Conservation (phyloP, 2,888 invertebrate genomes). For the Metalampra italica region DNA sequence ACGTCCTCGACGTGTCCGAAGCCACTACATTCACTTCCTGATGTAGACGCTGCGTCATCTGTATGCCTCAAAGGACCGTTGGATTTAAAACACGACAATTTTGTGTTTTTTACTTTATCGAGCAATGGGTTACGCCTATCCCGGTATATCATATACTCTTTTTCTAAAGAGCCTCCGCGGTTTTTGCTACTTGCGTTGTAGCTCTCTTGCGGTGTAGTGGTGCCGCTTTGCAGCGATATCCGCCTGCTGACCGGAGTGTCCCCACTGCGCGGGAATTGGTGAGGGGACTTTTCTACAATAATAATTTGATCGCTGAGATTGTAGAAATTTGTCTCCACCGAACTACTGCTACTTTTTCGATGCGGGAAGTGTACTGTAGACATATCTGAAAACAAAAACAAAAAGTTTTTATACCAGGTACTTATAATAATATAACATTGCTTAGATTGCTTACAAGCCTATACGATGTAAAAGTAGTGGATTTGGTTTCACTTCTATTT, state of each 20-base stretch:
- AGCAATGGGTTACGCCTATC: constrained; percentile 84
- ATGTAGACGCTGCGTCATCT: constrained; percentile 71
- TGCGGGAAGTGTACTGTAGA: constrained; percentile 81
- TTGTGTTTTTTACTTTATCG: constrained; percentile 84
- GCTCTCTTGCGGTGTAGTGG: constrained; percentile 66
- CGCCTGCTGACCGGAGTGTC: constrained; percentile 63
- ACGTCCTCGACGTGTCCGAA: constrained; percentile 69
- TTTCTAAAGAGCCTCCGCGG: constrained; percentile 73
- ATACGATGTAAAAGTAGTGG: no score
- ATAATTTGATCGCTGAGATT: constrained; percentile 81
- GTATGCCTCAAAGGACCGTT: constrained; percentile 72
- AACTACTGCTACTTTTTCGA: constrained; percentile 80
- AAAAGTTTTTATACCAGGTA: constrained; percentile 3
- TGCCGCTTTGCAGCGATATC: constrained; percentile 65
- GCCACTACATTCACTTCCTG: constrained; percentile 74
- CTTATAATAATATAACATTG: neutral
- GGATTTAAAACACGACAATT: constrained; percentile 82
- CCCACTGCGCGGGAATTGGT: constrained; percentile 56
- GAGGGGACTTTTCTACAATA: constrained; percentile 78
- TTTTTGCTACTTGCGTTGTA: constrained; percentile 70
- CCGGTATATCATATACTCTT: constrained; percentile 77
- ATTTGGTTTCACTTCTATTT: no score
- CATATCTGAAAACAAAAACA: constrained; percentile 73
- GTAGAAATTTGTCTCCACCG: constrained; percentile 83
- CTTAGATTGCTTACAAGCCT: no score